These are phyloP conservation scores for Atractosteus spatula DNA, from an alignment of 2,113 vertebrate species.

Conservation along the genomic window DNA sequence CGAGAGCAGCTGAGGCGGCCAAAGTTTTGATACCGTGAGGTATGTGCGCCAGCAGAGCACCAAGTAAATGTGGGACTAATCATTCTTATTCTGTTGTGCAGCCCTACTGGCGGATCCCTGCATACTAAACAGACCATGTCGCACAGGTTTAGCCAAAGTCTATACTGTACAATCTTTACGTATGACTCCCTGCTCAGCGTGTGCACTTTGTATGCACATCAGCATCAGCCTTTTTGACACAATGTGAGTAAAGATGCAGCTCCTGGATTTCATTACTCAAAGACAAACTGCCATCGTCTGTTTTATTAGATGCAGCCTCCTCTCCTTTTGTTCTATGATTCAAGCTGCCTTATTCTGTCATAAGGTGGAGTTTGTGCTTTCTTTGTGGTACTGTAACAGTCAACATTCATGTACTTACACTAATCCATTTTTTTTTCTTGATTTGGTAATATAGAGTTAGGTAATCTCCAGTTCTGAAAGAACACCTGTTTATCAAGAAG, in stretches of 20 bases:
- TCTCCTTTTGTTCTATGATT: background rate
- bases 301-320: background rate
- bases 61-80: conserved; percentile 14
- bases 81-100: conserved; percentile 39
- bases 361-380: background rate
- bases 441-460: too few relatives aligned
- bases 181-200: conserved; percentile 17
- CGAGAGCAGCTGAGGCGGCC: conserved; percentile 64
- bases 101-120: conserved; percentile 27
- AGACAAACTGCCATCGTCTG: background rate
- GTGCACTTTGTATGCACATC: background rate
- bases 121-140: conserved; percentile 34
- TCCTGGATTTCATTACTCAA: background rate
- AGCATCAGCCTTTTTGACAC: background rate
- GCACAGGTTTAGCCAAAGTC: conserved; percentile 5
- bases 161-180: background rate
- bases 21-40: conserved; percentile 48
- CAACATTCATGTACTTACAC: too few relatives aligned
- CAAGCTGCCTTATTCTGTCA: background rate
- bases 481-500: too few relatives aligned
- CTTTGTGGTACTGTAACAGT: background rate
- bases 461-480: too few relatives aligned
- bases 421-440: too few relatives aligned
- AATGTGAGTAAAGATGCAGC: background rate
- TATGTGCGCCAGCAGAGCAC: conserved; percentile 3